Base-by-base conservation (phyloP, 2,888 invertebrate species). In the Pammene fasciana region DNA sequence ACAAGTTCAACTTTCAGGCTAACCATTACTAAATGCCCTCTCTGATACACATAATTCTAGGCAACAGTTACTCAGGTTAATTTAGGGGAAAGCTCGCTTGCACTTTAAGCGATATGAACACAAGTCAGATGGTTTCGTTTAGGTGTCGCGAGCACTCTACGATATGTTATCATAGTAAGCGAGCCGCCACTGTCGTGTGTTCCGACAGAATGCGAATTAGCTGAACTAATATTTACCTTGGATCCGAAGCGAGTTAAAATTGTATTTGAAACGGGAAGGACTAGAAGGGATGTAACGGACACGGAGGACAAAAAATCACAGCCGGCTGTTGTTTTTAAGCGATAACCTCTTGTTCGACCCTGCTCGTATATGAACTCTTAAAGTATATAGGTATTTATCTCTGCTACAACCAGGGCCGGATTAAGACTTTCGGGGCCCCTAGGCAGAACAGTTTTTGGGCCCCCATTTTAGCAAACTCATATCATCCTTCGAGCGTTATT, bases 141-240 rank as follows among this genome's bases (percentile, higher is more conserved):
- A 26, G 26, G 61, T 55, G 70, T 61, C 77, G 71, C 78, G 43
- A 78, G 80, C 87, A 87, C 87, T 87, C 81, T 76, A 76, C 72
- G 70, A 60, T 57, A 75, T 92, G 87, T 92, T 92, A 78, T 90
- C 87, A 78, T 89, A 84, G 92, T 92, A 92, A 92, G 79, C 75
- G 88, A 92, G 80, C 78, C 81, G 84, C 78, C 80, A 82, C 86
- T 86, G 87, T 89, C 86, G 85, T 90, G 90, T 88, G 87, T 26
- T 26, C 26, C 26, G 26, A 26, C 88, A 80, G 86, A 87, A 89
- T 89, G 89, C 89, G 86, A 92, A 92, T 92, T 92, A 92, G 91
- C 86, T 90, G 86, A 80, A 84, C 79, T 86, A 92, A 92, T 88
- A 92, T 92, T 92, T 87, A 78, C 81, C 83, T 92, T 89, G 86